A percentile compares a stretch with the other conserved stretches of the same genome.
These are phyloP conservation scores for Prosopocoilus inquinatus DNA, from an alignment of 2,888 invertebrate species.

Conservation along the genomic window DNA sequence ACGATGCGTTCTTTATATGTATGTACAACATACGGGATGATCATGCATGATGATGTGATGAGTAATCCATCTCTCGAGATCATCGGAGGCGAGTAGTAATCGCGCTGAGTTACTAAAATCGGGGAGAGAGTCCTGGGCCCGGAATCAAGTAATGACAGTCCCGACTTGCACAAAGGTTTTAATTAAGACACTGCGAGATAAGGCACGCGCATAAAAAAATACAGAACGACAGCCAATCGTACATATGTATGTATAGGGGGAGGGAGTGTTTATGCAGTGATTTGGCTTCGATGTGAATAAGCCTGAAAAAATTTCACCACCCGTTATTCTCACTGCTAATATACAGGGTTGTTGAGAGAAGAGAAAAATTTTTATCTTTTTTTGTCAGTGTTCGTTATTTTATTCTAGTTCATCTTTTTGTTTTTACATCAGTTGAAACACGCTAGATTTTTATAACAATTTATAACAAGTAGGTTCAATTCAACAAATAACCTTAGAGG, in stretches of 20 bases:
- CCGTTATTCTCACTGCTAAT: too few species aligned
- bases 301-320: too few species aligned
- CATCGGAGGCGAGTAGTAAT: conserved; percentile 29
- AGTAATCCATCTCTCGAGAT: conserved; percentile 27
- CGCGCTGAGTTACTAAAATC: conserved; percentile 21
- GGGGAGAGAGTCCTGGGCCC: conserved; percentile 23
- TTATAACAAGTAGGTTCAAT: too few species aligned
- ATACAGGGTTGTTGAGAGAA: too few species aligned
- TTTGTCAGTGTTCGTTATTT: too few species aligned
- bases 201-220: conserved; percentile 37
- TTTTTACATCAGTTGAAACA: too few species aligned
- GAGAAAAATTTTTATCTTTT: too few species aligned
- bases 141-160: conserved; percentile 36
- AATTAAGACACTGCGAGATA: conserved; percentile 39
- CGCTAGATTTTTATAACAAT: too few species aligned
- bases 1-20: too few species aligned
- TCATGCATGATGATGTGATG: conserved; percentile 19
- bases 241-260: conserved; percentile 30
- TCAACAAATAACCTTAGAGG: too few species aligned
- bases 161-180: conserved; percentile 34
- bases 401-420: too few species aligned
- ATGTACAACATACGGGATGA: too few species aligned
- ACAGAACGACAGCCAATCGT: conserved; percentile 35
- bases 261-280: conserved; percentile 16
- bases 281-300: conserved; percentile 27